Percentiles rank a stretch among this genome's conserved stretches.
Evolutionary conservation across 2,113 vertebrate genomes (phyloP).

Genomic region (Macaca mulatta): DNA sequence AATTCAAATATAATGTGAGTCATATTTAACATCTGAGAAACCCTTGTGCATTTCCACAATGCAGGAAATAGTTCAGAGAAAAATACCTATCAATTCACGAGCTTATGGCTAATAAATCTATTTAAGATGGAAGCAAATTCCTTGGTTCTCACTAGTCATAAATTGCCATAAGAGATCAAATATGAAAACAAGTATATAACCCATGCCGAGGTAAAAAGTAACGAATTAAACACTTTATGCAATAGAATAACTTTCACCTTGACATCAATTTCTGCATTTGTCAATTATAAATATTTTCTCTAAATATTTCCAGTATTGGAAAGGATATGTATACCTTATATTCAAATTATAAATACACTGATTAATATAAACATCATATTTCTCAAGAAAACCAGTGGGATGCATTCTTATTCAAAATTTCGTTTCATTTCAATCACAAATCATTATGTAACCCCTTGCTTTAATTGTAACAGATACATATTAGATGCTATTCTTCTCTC

Average conservation of each 20-base stretch:
- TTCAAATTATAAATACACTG: conserved; percentile 37
- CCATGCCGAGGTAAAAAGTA: background rate
- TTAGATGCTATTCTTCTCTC: background rate
- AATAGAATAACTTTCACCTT: background rate
- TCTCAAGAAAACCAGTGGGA: conserved; percentile 54
- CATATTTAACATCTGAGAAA: background rate
- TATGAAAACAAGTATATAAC: background rate
- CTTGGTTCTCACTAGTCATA: conserved; percentile 7
- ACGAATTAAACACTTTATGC: background rate
- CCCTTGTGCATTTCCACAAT: background rate
- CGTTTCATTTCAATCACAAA: conserved; percentile 46
- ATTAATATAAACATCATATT: background rate
- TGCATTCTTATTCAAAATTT: conserved; percentile 48
- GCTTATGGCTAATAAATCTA: background rate
- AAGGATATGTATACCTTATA: background rate
- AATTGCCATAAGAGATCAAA: background rate
- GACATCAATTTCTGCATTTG: background rate
- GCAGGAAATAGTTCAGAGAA: background rate
- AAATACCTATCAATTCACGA: background rate
- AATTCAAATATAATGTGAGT: background rate
- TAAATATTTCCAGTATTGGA: background rate
- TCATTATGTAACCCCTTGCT: background rate
- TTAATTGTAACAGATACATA: conserved; percentile 56
- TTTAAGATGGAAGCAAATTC: background rate
- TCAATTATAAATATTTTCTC: conserved; percentile 13